Evolutionary conservation across 2,113 vertebrate genomes (phyloP), one percentile per base, ranked within the genome.

Genomic region (Leptodactylus fuscus): DNA sequence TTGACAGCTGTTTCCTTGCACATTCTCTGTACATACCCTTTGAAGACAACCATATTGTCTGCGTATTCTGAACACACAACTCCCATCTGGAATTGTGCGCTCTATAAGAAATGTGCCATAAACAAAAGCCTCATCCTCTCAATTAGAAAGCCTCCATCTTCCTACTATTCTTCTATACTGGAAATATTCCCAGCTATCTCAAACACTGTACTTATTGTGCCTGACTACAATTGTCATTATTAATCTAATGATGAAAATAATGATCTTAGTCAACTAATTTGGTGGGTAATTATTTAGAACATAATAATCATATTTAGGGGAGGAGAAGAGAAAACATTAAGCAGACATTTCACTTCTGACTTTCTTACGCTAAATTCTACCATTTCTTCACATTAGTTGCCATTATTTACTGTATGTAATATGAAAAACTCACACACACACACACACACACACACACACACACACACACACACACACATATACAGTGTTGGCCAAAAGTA

Each of bases 221-320:
- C 34, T 69, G 32, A 69, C 16, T 18, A 69, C 7, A 69, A 69
- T 38, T 69, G 18, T 18, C 36, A 69, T 69, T 69, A 69, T 69
- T 69, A 36, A 69, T 38, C 65, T 69, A 69, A 69, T 69, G 16
- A 69, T 34, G 38, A 69, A 22, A 69, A 69, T 69, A 69, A 69
- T 36, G 18, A 69, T 38, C 16, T 13, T 34, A 67, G 62, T 67
- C 62, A 67, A 36, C 62, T 69, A 38, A 69, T 69, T 36, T 69
- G 34, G 65, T 38, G 65, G 65, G 32, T 32, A 34, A 69, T 69
- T 69, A 38, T 22, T 22, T 36, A 16, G 65, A 69, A 38, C 65
- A 69, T 69, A 69, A 69, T 69, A 69, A 38, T 69, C 34, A 18
- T 38, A 38, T 38, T 69, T 69, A 69, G 65, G 62, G 15, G 29